phyloP scores from a whole-genome alignment of 2,888 invertebrate genomes.

The Cephus pulcher region DNA sequence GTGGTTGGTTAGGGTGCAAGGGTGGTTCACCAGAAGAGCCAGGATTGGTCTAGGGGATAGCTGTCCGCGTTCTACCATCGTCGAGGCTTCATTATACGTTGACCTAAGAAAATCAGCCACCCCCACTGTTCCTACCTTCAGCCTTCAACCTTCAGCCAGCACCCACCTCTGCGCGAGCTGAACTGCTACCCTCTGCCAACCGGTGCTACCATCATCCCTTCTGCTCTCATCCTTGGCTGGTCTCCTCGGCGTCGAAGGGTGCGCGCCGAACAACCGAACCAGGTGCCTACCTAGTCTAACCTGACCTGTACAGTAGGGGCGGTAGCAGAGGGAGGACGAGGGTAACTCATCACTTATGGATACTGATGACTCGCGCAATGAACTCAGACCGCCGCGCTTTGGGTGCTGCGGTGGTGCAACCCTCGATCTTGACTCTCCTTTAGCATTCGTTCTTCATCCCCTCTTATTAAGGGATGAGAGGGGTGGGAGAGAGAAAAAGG shows the following conservation, averaged over 20 bases:
- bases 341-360: constrained; percentile 79
- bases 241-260: constrained; percentile 35
- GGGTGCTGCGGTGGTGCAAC: constrained; percentile 37
- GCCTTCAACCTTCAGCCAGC: constrained; percentile 48
- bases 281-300: constrained; percentile 57
- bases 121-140: constrained; percentile 34
- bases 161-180: constrained; percentile 30
- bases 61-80: constrained; percentile 43
- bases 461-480: constrained; percentile 29
- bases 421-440: constrained; percentile 64
- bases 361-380: constrained; percentile 81
- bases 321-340: constrained; percentile 27
- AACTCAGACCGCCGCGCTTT: constrained; percentile 62
- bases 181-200: constrained; percentile 28
- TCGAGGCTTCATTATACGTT: constrained; percentile 64
- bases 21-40: constrained; percentile 47
- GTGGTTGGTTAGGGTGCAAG: constrained; percentile 41
- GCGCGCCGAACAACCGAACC: constrained; percentile 59
- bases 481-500: neutral
- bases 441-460: constrained; percentile 47
- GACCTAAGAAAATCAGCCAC: constrained; percentile 66
- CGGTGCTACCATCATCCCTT: constrained; percentile 20
- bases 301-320: constrained; percentile 23
- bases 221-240: constrained; percentile 34
- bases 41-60: constrained; percentile 59